Conservation (phyloP, 2,113 vertebrate species). For the Helogale parvula region DNA sequence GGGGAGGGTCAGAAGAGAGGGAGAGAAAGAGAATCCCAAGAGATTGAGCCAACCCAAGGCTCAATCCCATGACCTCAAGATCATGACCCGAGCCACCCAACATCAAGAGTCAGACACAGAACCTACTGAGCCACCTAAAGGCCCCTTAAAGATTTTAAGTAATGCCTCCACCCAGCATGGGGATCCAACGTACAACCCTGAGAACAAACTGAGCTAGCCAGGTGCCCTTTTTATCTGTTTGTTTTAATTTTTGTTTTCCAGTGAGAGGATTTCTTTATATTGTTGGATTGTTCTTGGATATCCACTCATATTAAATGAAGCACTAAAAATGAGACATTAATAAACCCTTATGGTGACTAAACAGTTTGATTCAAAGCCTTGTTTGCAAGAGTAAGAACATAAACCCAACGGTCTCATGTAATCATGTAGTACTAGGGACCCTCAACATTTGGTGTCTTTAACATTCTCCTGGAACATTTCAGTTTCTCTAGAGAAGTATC, state of each 20-base stretch:
- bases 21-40: no score
- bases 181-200: neutral
- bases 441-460: neutral
- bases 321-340: neutral
- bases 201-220: neutral
- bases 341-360: neutral
- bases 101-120: neutral
- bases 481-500: neutral
- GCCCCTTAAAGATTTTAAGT: neutral
- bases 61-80: neutral
- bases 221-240: neutral
- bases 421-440: neutral
- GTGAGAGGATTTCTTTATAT: conserved; percentile 1
- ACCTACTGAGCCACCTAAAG: neutral
- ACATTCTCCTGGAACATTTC: conserved; percentile 3
- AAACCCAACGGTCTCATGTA: neutral
- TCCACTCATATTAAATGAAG: neutral
- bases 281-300: neutral
- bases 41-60: no score
- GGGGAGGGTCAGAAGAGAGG: no score
- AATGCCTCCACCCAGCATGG: neutral
- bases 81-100: neutral
- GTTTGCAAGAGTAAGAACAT: neutral
- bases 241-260: conserved; percentile 8
- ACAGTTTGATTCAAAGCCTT: conserved; percentile 13